Base-by-base conservation (phyloP, 1,140 invertebrate species). In the Papilio polyxenes region DNA sequence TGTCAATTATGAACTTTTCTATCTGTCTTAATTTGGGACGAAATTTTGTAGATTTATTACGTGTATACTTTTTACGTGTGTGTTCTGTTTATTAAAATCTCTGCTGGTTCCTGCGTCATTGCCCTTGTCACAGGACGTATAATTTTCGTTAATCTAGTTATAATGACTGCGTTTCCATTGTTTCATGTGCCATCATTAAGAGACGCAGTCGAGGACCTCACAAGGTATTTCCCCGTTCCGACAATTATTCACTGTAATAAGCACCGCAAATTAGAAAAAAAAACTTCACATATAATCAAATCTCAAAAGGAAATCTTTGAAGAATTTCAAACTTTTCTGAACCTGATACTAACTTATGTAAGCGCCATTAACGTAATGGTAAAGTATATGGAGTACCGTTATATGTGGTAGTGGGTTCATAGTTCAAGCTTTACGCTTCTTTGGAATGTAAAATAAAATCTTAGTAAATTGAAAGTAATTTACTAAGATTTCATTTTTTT, bases 121-220 rank as follows among this genome's bases (percentile, higher is more conserved):
- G 20, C 11, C 65, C 65, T 72, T 72, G 11, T 72, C 4, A 65
- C 10, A 20, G 31, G 40, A 72, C 65, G 13, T 72, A 72, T 31
- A 72, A 72, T 72, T 72, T 72, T 37, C 65, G 65, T 37, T 72
- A 72, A 72, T 72, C 65, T 72, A 72, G 31, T 72, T 72, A 72
- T 72, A 72, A 72, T 72, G 65, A 72, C 65, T 37, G 31, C n/a
- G 13, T 65, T 15, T 40, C 65, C 31, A 72, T 72, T 72, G 65
- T 72, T 72, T 72, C 31, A 13, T 72, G 13, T 15, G 65, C 65
- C 13, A 9, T 23, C 62, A 72, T 72, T 37, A 72, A 72, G 37
- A 37, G 23, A 13, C 4, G 65, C 62, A 65, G 62, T 15, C 65
- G 65, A 72, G 65, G 65, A 72, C 65, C 65, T 72, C 31, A 15